phyloP scores from a whole-genome alignment of 1,140 invertebrate species.

The Zaprionus lachaisei region DNA sequence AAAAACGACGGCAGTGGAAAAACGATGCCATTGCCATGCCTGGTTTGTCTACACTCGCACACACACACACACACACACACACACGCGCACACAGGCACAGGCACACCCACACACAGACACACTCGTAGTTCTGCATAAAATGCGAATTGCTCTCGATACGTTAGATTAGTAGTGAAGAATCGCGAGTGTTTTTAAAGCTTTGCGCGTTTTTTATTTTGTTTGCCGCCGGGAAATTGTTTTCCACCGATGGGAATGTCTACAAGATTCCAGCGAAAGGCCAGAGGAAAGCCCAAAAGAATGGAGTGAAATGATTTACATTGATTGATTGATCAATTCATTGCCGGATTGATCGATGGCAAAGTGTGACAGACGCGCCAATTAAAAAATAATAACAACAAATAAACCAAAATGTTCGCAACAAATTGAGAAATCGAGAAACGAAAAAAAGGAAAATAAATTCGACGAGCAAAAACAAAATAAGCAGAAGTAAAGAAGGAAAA shows the following conservation, averaged over 20 bases:
- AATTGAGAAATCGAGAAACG: constrained; percentile 36
- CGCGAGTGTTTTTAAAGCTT: constrained; percentile 41
- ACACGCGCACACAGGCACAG: background rate
- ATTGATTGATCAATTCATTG: constrained; percentile 51
- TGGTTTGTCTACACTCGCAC: constrained; percentile 25
- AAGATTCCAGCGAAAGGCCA: constrained; percentile 35
- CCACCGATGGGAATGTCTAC: constrained; percentile 14
- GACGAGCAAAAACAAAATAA: constrained; percentile 25
- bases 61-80: background rate
- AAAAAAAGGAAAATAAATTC: constrained; percentile 5
- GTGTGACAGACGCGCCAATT: constrained; percentile 14
- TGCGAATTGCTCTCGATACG: constrained; percentile 31
- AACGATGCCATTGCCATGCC: constrained; percentile 51
- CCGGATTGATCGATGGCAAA: constrained; percentile 24
- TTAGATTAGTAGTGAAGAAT: constrained; percentile 33
- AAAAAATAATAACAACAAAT: constrained; percentile 6
- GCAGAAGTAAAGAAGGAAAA: constrained; percentile 18
- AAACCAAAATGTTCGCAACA: constrained; percentile 37
- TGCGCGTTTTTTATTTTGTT: background rate
- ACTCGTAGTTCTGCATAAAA: constrained; percentile 30
- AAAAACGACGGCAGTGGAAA: constrained; percentile 37
- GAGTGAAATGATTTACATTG: constrained; percentile 27
- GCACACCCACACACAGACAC: constrained; percentile 2
- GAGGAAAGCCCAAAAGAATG: constrained; percentile 26
- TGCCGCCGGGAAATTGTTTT: constrained; percentile 20